These are phyloP conservation scores for Graphium colonna DNA, from an alignment of 2,888 invertebrate genomes.

Conservation along the genomic window DNA sequence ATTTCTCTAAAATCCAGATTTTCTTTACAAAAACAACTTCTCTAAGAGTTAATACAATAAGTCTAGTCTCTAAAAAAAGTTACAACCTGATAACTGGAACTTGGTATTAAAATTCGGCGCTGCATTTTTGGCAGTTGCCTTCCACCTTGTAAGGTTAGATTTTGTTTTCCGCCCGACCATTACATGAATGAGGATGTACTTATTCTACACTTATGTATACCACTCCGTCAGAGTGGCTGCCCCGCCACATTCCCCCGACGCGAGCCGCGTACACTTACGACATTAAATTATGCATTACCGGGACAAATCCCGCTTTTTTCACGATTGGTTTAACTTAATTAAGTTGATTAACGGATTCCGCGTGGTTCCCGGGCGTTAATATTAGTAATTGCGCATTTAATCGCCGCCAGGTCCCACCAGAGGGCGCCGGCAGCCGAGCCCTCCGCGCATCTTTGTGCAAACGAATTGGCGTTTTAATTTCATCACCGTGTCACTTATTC, in stretches of 20 bases:
- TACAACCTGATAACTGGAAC: too few species aligned
- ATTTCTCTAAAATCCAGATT: too few species aligned
- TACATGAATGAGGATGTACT: too few species aligned
- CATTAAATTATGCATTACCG: constrained; percentile 18
- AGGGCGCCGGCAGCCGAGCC: constrained; percentile 7
- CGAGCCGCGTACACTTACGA: constrained; percentile 3
- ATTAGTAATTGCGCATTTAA: constrained; percentile 30
- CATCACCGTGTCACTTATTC: neutral
- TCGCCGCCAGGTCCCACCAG: constrained; percentile 5
- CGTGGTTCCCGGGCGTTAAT: constrained; percentile 30
- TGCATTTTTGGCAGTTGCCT: too few species aligned
- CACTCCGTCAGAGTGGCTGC: too few species aligned
- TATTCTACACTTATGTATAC: too few species aligned
- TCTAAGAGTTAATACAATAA: too few species aligned
- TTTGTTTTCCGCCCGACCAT: too few species aligned
- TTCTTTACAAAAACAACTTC: too few species aligned
- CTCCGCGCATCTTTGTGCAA: constrained; percentile 8
- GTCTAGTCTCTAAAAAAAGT: too few species aligned
- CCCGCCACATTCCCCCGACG: constrained; percentile 6
- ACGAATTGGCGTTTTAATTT: constrained; percentile 7
- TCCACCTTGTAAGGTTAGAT: too few species aligned
- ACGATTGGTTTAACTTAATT: constrained; percentile 28
- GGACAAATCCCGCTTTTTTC: constrained; percentile 17
- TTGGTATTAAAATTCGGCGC: too few species aligned
- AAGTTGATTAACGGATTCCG: constrained; percentile 23